Percentiles rank a stretch among this genome's conserved stretches.
phyloP scores from a whole-genome alignment of 2,113 vertebrate species.

The Perca fluviatilis region DNA sequence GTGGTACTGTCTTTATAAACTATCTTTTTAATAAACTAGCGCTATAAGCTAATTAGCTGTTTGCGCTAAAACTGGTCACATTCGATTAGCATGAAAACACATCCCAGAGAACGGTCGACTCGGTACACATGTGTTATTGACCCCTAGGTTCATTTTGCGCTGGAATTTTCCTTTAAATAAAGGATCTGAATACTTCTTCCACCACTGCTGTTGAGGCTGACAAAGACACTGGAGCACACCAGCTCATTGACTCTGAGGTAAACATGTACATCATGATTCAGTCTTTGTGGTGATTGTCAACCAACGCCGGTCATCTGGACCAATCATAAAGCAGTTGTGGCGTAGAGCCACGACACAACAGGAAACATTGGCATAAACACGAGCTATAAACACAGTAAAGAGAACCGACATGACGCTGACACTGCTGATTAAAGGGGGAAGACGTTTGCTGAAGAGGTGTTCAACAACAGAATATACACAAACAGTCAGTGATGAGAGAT shows the following conservation, averaged over 20 bases:
- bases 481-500: slow-evolving; percentile 56
- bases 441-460: slow-evolving; percentile 67
- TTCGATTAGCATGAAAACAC: no score
- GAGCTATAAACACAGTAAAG: slow-evolving; percentile 67
- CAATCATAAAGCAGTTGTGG: slow-evolving; percentile 49
- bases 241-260: slow-evolving; percentile 67
- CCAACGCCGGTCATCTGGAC: slow-evolving; percentile 47
- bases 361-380: slow-evolving; percentile 80
- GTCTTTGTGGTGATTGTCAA: slow-evolving; percentile 34
- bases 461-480: slow-evolving; percentile 55
- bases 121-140: no score
- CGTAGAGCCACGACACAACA: slow-evolving; percentile 60
- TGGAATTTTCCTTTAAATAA: no score
- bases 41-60: no score
- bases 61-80: no score
- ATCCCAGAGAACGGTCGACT: no score
- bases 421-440: slow-evolving; percentile 72
- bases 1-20: no score
- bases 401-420: slow-evolving; percentile 52
- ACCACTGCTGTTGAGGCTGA: not conserved
- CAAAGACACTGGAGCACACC: slow-evolving; percentile 25
- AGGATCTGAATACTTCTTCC: no score
- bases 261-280: slow-evolving; percentile 60
- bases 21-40: no score
- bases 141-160: no score